A percentile compares a stretch with the other conserved stretches of the same genome.
Conservation (phyloP, 2,113 vertebrate species). For the Aepyceros melampus region DNA sequence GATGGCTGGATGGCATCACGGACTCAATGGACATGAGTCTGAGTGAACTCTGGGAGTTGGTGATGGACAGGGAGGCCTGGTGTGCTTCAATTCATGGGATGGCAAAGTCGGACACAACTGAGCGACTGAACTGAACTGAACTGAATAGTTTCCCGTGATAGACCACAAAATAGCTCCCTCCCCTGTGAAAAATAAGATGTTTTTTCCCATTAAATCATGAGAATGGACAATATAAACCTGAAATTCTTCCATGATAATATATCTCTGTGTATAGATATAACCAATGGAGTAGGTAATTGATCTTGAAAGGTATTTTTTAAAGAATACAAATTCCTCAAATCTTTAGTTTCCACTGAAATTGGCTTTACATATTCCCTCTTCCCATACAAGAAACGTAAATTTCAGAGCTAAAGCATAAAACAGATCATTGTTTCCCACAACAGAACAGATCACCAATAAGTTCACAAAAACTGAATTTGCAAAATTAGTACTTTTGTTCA, state of each 20-base stretch:
- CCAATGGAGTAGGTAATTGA: background rate
- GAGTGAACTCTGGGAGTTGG: too few relatives aligned
- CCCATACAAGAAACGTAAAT: background rate
- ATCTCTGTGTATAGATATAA: background rate
- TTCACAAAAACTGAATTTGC: constrained; percentile 39
- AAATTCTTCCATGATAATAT: background rate
- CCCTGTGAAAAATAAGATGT: background rate
- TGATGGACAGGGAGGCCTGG: too few relatives aligned
- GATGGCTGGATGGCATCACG: too few relatives aligned
- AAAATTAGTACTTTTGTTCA: constrained; percentile 42
- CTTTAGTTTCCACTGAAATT: background rate
- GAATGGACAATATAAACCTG: background rate
- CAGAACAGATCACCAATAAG: constrained; percentile 6
- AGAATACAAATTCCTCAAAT: background rate
- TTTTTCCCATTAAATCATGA: background rate
- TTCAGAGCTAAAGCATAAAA: constrained; percentile 24
- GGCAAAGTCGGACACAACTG: too few relatives aligned
- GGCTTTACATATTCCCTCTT: background rate
- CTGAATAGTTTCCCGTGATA: background rate
- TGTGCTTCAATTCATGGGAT: too few relatives aligned
- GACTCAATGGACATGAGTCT: too few relatives aligned
- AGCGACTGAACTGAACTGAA: too few relatives aligned
- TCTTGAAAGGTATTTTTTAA: background rate
- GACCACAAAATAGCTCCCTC: constrained; percentile 4
- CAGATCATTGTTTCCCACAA: constrained; percentile 45